A percentile compares a stretch with the other conserved stretches of the same genome.
Evolutionary conservation across 2,797 vertebrate genomes (phyloP).

Genomic region (Dicrostonyx torquatus): DNA sequence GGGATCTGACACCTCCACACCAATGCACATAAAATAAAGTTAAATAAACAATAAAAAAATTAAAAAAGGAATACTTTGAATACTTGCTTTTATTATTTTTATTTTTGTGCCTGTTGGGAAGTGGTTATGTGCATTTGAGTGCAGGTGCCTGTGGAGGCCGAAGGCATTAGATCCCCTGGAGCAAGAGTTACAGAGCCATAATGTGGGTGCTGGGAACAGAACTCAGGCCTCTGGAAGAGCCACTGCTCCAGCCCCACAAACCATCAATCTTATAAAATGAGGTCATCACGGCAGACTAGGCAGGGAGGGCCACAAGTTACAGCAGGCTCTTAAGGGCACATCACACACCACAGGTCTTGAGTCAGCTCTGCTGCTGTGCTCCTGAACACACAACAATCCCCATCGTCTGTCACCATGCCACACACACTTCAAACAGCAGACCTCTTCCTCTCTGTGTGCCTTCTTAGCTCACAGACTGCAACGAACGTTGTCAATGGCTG

Average conservation of each 20-base stretch:
- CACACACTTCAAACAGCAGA: not conserved
- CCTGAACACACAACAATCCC: not conserved
- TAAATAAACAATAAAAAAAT: too few relatives aligned
- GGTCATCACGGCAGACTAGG: not conserved
- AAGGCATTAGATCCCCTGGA: not conserved
- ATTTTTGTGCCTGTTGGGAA: not conserved
- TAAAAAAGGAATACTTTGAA: too few relatives aligned
- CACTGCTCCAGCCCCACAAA: not conserved
- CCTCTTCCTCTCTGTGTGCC: not conserved
- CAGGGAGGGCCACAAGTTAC: not conserved
- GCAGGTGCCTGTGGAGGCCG: not conserved
- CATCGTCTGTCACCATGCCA: too few relatives aligned
- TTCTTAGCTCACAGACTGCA: not conserved
- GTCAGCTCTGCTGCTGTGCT: not conserved
- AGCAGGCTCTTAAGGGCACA: not conserved
- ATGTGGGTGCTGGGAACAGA: not conserved
- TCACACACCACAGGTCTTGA: not conserved
- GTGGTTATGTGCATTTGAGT: not conserved
- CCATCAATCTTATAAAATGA: not conserved
- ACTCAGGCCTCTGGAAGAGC: not conserved
- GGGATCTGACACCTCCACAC: too few relatives aligned
- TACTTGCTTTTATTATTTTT: not conserved
- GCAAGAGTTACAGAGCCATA: not conserved
- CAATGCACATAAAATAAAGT: too few relatives aligned
- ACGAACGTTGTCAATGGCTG: not conserved